Evolutionary conservation across 2,888 invertebrate genomes (phyloP).

Genomic region (Cecidostiba fungosa): DNA sequence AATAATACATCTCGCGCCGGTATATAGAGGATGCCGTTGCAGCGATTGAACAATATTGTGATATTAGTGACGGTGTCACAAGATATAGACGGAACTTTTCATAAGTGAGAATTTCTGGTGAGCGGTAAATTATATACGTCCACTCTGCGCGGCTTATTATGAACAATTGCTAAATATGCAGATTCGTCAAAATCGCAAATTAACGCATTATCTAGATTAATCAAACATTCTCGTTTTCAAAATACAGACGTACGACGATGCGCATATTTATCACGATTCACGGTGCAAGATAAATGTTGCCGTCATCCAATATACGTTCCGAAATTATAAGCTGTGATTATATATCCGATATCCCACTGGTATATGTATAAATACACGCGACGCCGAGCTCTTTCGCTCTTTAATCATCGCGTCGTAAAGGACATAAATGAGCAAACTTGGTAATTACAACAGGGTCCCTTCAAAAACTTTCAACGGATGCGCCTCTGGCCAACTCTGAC

Average conservation of each 20-base stretch:
- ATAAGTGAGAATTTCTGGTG: too few species aligned
- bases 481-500: slow-evolving; percentile 1
- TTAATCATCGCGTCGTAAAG: not conserved
- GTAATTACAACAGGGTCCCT: slow-evolving; percentile 36
- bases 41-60: not conserved
- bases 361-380: not conserved
- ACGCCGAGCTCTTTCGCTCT: not conserved
- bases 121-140: too few species aligned
- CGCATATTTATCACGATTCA: too few species aligned
- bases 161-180: too few species aligned
- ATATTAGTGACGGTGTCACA: too few species aligned
- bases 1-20: not conserved
- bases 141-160: too few species aligned
- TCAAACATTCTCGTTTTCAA: too few species aligned
- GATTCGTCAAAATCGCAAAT: too few species aligned
- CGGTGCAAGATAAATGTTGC: too few species aligned
- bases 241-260: too few species aligned
- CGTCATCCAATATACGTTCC: not conserved
- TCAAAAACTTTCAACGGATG: slow-evolving; percentile 31
- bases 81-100: too few species aligned
- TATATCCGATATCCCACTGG: not conserved
- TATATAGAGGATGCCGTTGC: not conserved
- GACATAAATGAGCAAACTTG: slow-evolving; percentile 51
- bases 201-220: too few species aligned
- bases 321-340: not conserved